Base-by-base conservation (phyloP, 92 coral and sea anemone species). In the Phenganax marumi region DNA sequence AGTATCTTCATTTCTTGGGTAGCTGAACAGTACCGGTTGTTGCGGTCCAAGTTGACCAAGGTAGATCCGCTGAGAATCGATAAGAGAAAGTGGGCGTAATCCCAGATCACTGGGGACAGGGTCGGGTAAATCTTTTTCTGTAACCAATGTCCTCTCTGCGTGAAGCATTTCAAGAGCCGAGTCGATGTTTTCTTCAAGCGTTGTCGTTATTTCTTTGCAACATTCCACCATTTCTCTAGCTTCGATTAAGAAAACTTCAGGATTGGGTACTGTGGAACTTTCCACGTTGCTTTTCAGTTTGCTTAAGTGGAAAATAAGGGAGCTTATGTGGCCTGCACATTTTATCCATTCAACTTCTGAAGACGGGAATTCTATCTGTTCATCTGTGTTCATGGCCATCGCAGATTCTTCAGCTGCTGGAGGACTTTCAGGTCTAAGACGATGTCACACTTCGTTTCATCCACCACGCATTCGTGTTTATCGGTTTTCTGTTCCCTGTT, bases 101-200 rank as follows among this genome's bases (percentile, higher is more conserved):
- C 77, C 77, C 49, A 57, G 77, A 72, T 72, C 77, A 9, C 25
- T 72, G 21, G 77, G 49, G 77, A 72, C 56, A 9, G 77, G 77
- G 7, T 72, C 77, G 17, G 75, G 75, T 69, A 69, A 47, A 69
- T 69, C 75, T 19, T 33, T 13, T 69, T 69, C 75, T 19, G 50
- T 47, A 19, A 56, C 63, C 16, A 13, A 19, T 14, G 21, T 19
- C 21, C 21, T 19, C 21, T 19, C 21, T 56, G 16, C 63, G 63
- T 33, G 12, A 49, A 19, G 33, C 23, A 5, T 69, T 19, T 2
- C 14, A 19, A 69, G 75, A 24, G 75, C 75, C 75, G 14, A 33
- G 50, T 69, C 50, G n/a, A 33, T 10, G 33, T 49, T 69, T 12
- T 24, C 21, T 69, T 69, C 50, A 22, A 62, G 75, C 75, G 48